phyloP scores from a whole-genome alignment of 1,140 invertebrate genomes.

The Nylanderia fulva region DNA sequence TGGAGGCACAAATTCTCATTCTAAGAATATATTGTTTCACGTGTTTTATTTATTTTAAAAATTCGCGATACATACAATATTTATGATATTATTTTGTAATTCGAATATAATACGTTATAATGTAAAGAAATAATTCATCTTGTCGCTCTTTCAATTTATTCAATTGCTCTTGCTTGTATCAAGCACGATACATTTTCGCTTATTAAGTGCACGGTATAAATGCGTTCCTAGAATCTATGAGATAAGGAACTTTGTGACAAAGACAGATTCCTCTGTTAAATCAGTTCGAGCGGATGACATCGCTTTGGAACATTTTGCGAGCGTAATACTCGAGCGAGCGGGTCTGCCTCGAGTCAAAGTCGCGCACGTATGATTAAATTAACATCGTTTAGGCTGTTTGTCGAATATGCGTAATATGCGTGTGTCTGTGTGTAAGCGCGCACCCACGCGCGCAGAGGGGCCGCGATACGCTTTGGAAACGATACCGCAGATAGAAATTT shows the following conservation, averaged over 20 bases:
- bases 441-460: conserved; percentile 17
- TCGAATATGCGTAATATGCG: conserved; percentile 46
- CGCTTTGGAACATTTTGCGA: conserved; percentile 44
- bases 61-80: background rate
- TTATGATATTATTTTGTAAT: background rate
- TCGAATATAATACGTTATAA: background rate
- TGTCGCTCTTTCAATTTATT: background rate
- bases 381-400: conserved; percentile 65
- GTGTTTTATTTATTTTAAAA: background rate
- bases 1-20: background rate
- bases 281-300: conserved; percentile 36
- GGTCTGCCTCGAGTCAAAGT: conserved; percentile 55
- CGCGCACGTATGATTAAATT: conserved; percentile 60
- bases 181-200: background rate
- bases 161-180: background rate
- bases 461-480: conserved; percentile 51
- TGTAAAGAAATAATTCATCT: background rate
- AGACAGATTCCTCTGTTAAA: conserved; percentile 49
- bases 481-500: conserved; percentile 47
- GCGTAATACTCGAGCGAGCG: conserved; percentile 41
- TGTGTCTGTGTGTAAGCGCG: background rate
- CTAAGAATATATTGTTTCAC: background rate
- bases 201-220: background rate
- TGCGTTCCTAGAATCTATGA: conserved; percentile 1
- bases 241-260: conserved; percentile 22